These are phyloP conservation scores for Pagetopsis macropterus DNA, from an alignment of 2,797 vertebrate species.

Conservation along the genomic window DNA sequence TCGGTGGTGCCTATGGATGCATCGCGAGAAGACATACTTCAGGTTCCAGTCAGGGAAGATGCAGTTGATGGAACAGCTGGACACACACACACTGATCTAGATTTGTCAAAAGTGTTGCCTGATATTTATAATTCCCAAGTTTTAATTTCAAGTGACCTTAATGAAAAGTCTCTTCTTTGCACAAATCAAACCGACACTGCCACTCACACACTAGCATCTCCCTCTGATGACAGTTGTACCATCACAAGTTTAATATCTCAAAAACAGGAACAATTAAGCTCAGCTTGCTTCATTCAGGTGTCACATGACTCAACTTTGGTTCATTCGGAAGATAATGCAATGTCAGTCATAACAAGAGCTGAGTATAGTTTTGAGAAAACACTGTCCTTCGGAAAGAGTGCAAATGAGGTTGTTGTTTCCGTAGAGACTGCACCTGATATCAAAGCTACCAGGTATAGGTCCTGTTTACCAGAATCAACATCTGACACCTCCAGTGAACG, in stretches of 20 bases:
- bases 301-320: constrained; percentile 64
- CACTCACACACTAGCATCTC: constrained; percentile 29
- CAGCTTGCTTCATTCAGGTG: constrained; percentile 47
- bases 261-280: constrained; percentile 17
- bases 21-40: constrained; percentile 31
- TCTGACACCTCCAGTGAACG: constrained; percentile 26
- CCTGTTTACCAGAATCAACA: constrained; percentile 27
- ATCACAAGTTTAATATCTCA: constrained; percentile 29
- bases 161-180: constrained; percentile 23
- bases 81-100: constrained; percentile 16
- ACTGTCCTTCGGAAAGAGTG: constrained; percentile 10
- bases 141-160: constrained; percentile 24
- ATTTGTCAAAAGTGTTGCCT: constrained; percentile 28
- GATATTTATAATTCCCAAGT: constrained; percentile 38
- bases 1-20: constrained; percentile 6
- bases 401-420: constrained; percentile 4
- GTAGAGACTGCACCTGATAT: constrained; percentile 4
- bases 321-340: constrained; percentile 26
- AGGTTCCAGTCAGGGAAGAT: constrained; percentile 24
- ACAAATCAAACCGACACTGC: constrained; percentile 14
- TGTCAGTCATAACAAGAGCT: constrained; percentile 3
- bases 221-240: constrained; percentile 13
- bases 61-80: constrained; percentile 27
- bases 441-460: constrained; percentile 3
- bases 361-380: constrained; percentile 37